These are phyloP conservation scores for Alloscopus bannaensis DNA, from an alignment of 2,888 invertebrate species.

Conservation along the genomic window DNA sequence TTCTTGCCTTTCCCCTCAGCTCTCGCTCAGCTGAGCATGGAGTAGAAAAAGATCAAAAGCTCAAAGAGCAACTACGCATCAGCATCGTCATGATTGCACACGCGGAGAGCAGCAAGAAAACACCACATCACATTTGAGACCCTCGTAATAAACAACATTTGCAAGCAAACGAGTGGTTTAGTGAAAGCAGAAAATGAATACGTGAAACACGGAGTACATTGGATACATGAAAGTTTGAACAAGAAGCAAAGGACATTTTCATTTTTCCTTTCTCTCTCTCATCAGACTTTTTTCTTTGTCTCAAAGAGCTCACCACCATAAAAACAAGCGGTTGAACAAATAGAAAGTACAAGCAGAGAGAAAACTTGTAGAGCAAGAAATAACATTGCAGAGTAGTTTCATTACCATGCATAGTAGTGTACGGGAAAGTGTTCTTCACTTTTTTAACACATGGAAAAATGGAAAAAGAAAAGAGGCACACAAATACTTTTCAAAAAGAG, in stretches of 20 bases:
- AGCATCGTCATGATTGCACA: constrained; percentile 10
- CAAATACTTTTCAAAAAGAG: no score
- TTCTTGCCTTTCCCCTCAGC: neutral
- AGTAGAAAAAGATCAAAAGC: constrained; percentile 9
- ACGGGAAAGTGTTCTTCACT: neutral
- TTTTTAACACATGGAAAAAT: constrained; percentile 4
- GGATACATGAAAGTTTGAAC: neutral
- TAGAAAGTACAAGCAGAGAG: constrained; percentile 1
- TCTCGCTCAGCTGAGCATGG: neutral
- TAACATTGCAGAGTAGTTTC: constrained; percentile 7
- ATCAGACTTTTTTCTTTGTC: neutral
- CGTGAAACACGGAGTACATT: neutral
- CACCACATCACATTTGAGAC: constrained; percentile 4
- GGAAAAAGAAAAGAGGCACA: constrained; percentile 3
- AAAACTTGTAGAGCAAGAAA: constrained; percentile 20
- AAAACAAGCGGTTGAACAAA: neutral
- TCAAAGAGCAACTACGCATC: constrained; percentile 9
- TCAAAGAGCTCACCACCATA: neutral
- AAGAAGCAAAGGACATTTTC: neutral
- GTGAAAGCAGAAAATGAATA: neutral
- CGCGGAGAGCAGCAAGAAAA: neutral
- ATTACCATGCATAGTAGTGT: neutral
- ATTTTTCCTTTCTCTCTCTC: neutral
- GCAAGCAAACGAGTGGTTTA: constrained; percentile 51
- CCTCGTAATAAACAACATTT: constrained; percentile 45